phyloP scores from a whole-genome alignment of 1,140 invertebrate species.

The Gonatopus flavifemur region DNA sequence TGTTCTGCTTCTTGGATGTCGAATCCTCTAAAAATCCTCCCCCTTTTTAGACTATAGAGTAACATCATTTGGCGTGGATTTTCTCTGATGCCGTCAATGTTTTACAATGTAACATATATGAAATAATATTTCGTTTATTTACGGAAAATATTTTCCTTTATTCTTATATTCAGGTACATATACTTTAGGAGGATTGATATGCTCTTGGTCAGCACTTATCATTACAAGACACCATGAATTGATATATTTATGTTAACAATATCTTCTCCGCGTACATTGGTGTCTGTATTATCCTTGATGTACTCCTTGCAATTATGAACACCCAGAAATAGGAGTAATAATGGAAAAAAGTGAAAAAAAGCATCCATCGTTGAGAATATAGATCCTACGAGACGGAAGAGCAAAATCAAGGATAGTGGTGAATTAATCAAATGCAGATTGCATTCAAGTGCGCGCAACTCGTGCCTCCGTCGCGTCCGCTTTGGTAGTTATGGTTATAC shows the following conservation, averaged over 20 bases:
- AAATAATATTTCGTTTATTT: too few relatives aligned
- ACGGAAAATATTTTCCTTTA: too few relatives aligned
- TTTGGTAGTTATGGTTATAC: constrained; percentile 23
- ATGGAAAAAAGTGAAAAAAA: constrained; percentile 16
- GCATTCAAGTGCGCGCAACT: constrained; percentile 43
- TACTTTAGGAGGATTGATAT: not conserved
- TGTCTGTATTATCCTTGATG: not conserved
- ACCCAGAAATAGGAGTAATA: constrained; percentile 7
- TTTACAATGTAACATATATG: too few relatives aligned
- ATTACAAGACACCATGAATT: not conserved
- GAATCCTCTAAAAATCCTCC: too few relatives aligned
- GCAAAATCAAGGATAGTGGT: constrained; percentile 30
- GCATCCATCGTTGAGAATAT: not conserved
- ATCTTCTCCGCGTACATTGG: not conserved
- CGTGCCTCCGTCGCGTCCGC: constrained; percentile 38
- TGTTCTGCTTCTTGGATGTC: too few relatives aligned
- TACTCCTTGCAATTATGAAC: not conserved
- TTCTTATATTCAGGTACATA: too few relatives aligned
- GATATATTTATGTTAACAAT: constrained; percentile 7
- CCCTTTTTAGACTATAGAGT: too few relatives aligned
- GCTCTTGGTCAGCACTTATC: not conserved
- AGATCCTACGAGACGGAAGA: constrained; percentile 16
- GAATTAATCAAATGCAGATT: constrained; percentile 52
- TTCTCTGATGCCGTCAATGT: too few relatives aligned
- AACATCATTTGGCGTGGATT: too few relatives aligned